These are phyloP conservation scores for Ranitomeya variabilis DNA, from an alignment of 2,113 vertebrate genomes.

Conservation along the genomic window DNA sequence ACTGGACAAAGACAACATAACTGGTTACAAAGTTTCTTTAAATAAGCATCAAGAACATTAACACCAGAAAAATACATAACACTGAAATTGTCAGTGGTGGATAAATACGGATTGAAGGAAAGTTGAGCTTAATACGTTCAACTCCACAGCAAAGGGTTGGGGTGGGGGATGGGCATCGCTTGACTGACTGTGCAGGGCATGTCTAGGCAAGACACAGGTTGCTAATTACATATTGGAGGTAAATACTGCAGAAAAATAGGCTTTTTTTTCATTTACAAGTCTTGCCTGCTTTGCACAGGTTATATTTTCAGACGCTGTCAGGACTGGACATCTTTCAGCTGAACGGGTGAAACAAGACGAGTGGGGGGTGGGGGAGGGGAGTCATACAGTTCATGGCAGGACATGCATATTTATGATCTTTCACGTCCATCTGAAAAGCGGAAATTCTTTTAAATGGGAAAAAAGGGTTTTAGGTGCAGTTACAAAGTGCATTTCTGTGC, in stretches of 20 bases:
- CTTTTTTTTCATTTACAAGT: slow-evolving; percentile 10
- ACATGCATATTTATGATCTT: slow-evolving; percentile 71
- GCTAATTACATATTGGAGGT: background rate
- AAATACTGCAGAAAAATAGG: slow-evolving; percentile 43
- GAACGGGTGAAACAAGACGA: background rate
- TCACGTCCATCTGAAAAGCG: slow-evolving; percentile 62
- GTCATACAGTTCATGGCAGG: slow-evolving; percentile 69
- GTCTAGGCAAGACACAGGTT: slow-evolving; percentile 28
- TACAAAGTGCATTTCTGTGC: slow-evolving; percentile 87
- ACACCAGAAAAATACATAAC: slow-evolving; percentile 52
- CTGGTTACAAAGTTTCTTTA: slow-evolving; percentile 46
- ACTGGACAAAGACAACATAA: slow-evolving; percentile 45
- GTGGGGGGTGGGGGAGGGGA: background rate
- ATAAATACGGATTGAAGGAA: slow-evolving; percentile 48
- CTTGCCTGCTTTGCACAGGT: slow-evolving; percentile 2
- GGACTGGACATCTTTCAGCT: slow-evolving; percentile 1
- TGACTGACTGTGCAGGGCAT: slow-evolving; percentile 31
- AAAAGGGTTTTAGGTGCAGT: slow-evolving; percentile 64
- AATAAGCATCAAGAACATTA: slow-evolving; percentile 47
- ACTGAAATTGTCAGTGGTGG: slow-evolving; percentile 51
- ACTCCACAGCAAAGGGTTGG: slow-evolving; percentile 40
- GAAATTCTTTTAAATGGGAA: slow-evolving; percentile 62
- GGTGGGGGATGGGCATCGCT: background rate
- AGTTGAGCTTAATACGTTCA: slow-evolving; percentile 55
- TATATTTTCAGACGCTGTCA: slow-evolving; percentile 23